Conservation (phyloP, 1,140 invertebrate species). For the Trissolcus basalis region DNA sequence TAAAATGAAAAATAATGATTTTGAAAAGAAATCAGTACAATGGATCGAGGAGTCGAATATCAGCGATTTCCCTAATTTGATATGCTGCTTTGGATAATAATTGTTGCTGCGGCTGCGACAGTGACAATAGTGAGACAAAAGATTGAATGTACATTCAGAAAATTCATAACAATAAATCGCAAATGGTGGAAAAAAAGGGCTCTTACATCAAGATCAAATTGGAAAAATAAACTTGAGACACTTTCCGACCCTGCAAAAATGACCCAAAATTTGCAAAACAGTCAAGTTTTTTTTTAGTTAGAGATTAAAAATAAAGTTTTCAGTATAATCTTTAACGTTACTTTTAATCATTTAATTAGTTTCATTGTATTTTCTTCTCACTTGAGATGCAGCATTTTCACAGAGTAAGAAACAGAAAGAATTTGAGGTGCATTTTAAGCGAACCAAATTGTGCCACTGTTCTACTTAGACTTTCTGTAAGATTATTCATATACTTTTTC, state of each 20-base stretch:
- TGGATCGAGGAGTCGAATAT: conserved; percentile 28
- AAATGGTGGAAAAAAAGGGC: conserved; percentile 35
- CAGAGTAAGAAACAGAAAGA: conserved; percentile 42
- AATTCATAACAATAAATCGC: conserved; percentile 46
- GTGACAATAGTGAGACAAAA: conserved; percentile 50
- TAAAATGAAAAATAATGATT: no score
- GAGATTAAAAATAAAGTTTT: not conserved
- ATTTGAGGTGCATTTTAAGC: conserved; percentile 50
- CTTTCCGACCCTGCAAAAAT: conserved; percentile 37
- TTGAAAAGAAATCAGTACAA: no score
- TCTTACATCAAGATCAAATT: conserved; percentile 35
- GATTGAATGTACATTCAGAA: conserved; percentile 49
- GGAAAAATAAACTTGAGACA: conserved; percentile 29
- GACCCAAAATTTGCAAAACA: conserved; percentile 16
- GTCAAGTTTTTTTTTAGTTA: no score
- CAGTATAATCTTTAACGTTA: conserved; percentile 10
- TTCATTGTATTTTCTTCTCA: conserved; percentile 14
- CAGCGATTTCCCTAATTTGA: conserved; percentile 40
- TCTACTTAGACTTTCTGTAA: conserved; percentile 33
- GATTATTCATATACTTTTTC: conserved; percentile 7
- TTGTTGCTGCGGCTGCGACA: conserved; percentile 53
- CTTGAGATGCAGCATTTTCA: conserved; percentile 37
- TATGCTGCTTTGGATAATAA: conserved; percentile 52
- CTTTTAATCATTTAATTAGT: conserved; percentile 18
- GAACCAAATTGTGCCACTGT: conserved; percentile 56